A percentile compares a stretch with the other conserved stretches of the same genome.
These are phyloP conservation scores for Rhinoptilus africanus DNA, from an alignment of 2,113 vertebrate genomes.

Conservation along the genomic window DNA sequence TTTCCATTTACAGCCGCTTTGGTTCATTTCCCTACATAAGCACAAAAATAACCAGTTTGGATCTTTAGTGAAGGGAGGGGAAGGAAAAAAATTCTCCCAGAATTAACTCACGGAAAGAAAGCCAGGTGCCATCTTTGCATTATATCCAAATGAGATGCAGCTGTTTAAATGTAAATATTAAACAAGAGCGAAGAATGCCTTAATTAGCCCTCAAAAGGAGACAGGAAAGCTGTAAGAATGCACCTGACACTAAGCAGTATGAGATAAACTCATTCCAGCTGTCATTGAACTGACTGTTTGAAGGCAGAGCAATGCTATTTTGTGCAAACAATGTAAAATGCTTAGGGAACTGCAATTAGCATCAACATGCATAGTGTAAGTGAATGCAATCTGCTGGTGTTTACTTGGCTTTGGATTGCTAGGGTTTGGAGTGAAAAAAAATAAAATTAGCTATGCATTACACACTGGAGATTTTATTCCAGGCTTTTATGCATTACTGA, in stretches of 20 bases:
- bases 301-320: conserved; percentile 70
- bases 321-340: conserved; percentile 74
- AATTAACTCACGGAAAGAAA: conserved; percentile 37
- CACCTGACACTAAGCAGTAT: conserved; percentile 73
- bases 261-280: conserved; percentile 70
- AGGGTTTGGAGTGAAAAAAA: conserved; percentile 50
- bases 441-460: conserved; percentile 53
- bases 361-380: conserved; percentile 66
- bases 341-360: conserved; percentile 74
- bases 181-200: conserved; percentile 65
- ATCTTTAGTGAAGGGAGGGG: not conserved
- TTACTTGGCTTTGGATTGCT: conserved; percentile 67
- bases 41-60: conserved; percentile 37
- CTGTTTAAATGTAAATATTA: conserved; percentile 72
- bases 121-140: conserved; percentile 59
- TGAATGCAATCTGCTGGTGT: conserved; percentile 75
- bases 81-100: not conserved
- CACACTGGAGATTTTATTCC: conserved; percentile 46
- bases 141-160: conserved; percentile 61
- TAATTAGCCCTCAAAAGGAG: conserved; percentile 65
- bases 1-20: not conserved
- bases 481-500: not conserved
- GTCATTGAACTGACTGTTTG: conserved; percentile 67
- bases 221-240: conserved; percentile 66
- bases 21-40: conserved; percentile 12